phyloP scores from a whole-genome alignment of 2,113 vertebrate species.

The Callocephalon fimbriatum region DNA sequence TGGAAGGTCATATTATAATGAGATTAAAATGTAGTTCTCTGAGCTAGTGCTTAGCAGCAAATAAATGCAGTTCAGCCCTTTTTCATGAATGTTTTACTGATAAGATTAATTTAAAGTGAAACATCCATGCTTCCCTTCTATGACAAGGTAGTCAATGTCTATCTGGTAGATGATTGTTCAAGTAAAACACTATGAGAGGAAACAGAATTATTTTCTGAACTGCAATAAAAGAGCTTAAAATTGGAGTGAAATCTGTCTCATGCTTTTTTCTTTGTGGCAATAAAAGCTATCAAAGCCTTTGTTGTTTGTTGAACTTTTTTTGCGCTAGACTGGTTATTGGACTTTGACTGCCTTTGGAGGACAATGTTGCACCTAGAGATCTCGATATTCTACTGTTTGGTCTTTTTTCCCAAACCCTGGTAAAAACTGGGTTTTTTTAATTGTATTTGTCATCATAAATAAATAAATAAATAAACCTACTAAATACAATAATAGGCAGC shows the following conservation, averaged over 20 bases:
- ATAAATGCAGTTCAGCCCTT: slow-evolving; percentile 49
- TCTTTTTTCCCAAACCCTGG: background rate
- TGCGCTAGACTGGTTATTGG: background rate
- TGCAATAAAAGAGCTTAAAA: slow-evolving; percentile 57
- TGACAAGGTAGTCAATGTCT: slow-evolving; percentile 57
- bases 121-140: slow-evolving; percentile 40
- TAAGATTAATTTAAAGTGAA: slow-evolving; percentile 72
- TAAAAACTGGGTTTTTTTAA: background rate
- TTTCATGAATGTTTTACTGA: slow-evolving; percentile 57
- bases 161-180: slow-evolving; percentile 43
- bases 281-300: background rate
- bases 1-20: slow-evolving; percentile 61
- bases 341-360: background rate
- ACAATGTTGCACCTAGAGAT: background rate
- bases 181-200: slow-evolving; percentile 31
- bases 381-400: background rate
- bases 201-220: slow-evolving; percentile 34
- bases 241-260: slow-evolving; percentile 11
- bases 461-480: background rate
- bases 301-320: background rate
- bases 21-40: slow-evolving; percentile 54
- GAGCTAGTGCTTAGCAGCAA: slow-evolving; percentile 56
- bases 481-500: background rate
- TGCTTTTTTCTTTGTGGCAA: background rate
- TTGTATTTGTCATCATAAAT: background rate